phyloP scores from a whole-genome alignment of 2,113 vertebrate genomes.

The Toxotes chatareus region DNA sequence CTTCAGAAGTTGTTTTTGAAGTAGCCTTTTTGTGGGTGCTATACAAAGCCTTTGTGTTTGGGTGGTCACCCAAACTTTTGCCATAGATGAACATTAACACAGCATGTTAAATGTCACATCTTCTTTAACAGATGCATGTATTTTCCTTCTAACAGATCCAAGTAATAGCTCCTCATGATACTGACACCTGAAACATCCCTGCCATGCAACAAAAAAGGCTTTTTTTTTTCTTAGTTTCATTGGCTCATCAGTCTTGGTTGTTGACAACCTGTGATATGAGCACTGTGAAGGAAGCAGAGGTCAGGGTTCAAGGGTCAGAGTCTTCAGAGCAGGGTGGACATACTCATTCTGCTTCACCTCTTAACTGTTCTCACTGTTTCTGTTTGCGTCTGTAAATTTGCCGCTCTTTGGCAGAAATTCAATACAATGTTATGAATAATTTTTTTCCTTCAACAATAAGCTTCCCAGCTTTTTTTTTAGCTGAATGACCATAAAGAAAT shows the following conservation, averaged over 20 bases:
- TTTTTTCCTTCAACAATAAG: slow-evolving; percentile 52
- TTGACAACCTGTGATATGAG: slow-evolving; percentile 72
- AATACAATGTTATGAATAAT: slow-evolving; percentile 43
- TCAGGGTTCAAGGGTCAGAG: slow-evolving; percentile 77
- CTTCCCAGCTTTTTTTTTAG: slow-evolving; percentile 46
- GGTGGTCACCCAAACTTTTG: slow-evolving; percentile 54
- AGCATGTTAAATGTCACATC: slow-evolving; percentile 70
- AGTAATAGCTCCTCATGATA: slow-evolving; percentile 20
- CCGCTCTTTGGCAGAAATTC: slow-evolving; percentile 50
- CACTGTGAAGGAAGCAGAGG: slow-evolving; percentile 66
- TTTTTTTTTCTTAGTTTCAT: slow-evolving; percentile 47
- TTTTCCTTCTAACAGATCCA: slow-evolving; percentile 51
- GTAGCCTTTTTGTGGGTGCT: slow-evolving; percentile 68
- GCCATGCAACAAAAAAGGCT: slow-evolving; percentile 33
- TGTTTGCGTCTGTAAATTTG: slow-evolving; percentile 59
- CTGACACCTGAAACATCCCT: slow-evolving; percentile 39
- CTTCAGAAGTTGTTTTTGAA: slow-evolving; percentile 66
- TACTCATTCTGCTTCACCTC: slow-evolving; percentile 63
- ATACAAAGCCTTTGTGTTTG: slow-evolving; percentile 53
- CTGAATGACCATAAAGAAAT: slow-evolving; percentile 65
- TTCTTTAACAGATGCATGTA: slow-evolving; percentile 63
- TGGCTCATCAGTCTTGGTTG: slow-evolving; percentile 60
- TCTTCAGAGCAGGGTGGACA: slow-evolving; percentile 49
- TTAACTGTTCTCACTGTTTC: slow-evolving; percentile 66
- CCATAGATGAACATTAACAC: slow-evolving; percentile 50